Base-by-base conservation (phyloP, 35 echinoderm and acorn worm species). In the Stichopus chloronotus region DNA sequence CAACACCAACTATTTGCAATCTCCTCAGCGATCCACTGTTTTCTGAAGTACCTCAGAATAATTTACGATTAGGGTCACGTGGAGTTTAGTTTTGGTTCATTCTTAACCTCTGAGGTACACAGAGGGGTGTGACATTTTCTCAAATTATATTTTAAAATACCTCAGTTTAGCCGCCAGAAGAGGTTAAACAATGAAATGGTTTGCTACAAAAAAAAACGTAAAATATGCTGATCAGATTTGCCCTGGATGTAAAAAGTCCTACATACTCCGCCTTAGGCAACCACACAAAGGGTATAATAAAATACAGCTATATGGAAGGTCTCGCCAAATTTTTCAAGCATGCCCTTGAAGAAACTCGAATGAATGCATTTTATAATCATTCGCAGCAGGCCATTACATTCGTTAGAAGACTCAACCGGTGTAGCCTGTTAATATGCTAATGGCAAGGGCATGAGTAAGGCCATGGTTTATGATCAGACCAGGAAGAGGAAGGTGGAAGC, bases 341-440 rank as follows among this genome's bases (percentile, higher is more conserved):
- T 12, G 55, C 43, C 80, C 80, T 83, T 83, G 61, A 65, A 65
- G 61, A 83, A 55, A 56, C n/a, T 83, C 11, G 23, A 8, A 21
- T 17, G 80, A 55, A 83, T 53, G 80, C 55, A 53, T 9, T 83
- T 56, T 17, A 83, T 83, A 53, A 83, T 83, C 80, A 19, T 83
- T 13, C 80, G 9, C 80, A 83, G 80, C 80, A 83, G 80, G 80
- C 55, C 53, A 65, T 65, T 11, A 11, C 61, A 65, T 65, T 19
- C 19, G 11, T 11, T 19, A 14, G 61, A 65, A 65, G 19, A 11
- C 61, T 65, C 61, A 0, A 14, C 19, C 19, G 19, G 61, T 65
- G 19, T 43, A 43, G 30, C 30, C 30, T 3, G 61, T 65, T 65
- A 65, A 65, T 65, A 65, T 65, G 61, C 61, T 65, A 65, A 65